Evolutionary conservation across 2,113 vertebrate genomes (phyloP).

Genomic region (Periophthalmus modestus): DNA sequence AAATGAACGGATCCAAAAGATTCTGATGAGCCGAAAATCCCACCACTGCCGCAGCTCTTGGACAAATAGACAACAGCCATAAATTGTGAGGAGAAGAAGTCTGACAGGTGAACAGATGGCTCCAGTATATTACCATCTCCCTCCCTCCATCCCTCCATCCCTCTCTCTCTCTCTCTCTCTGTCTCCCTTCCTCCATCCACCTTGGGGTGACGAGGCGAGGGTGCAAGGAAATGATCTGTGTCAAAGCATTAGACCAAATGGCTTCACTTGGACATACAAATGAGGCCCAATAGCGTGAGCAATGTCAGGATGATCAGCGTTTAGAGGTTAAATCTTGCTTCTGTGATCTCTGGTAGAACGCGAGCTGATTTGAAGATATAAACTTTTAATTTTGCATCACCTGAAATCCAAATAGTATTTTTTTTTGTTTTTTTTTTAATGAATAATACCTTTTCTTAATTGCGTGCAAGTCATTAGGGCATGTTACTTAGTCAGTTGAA

Average conservation of each 20-base stretch:
- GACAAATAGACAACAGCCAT: conserved; percentile 66
- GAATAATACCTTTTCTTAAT: conserved; percentile 19
- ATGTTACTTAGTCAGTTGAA: conserved; percentile 15
- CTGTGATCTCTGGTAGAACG: conserved; percentile 40
- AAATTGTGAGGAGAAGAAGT: conserved; percentile 72
- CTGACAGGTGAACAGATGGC: conserved; percentile 78
- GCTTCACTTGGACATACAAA: conserved; percentile 75
- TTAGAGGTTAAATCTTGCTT: conserved; percentile 61
- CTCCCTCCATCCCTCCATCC: conserved; percentile 48
- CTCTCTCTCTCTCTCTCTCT: conserved; percentile 45
- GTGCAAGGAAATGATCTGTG: conserved; percentile 73
- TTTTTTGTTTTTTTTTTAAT: no score
- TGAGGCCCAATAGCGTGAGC: conserved; percentile 66
- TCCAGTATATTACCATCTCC: conserved; percentile 71
- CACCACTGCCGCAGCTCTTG: conserved; percentile 40
- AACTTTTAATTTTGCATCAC: conserved; percentile 45
- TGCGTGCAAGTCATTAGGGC: conserved; percentile 24
- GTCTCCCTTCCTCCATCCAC: conserved; percentile 52
- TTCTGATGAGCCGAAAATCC: no score
- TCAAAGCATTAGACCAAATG: conserved; percentile 74
- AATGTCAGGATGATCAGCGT: conserved; percentile 73
- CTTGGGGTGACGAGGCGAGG: conserved; percentile 62
- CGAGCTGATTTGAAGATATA: conserved; percentile 69
- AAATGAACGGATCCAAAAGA: no score
- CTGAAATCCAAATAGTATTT: conserved; percentile 44